A percentile compares a stretch with the other conserved stretches of the same genome.
Conservation (phyloP, 2,113 vertebrate species). For the Pygoscelis antarcticus region DNA sequence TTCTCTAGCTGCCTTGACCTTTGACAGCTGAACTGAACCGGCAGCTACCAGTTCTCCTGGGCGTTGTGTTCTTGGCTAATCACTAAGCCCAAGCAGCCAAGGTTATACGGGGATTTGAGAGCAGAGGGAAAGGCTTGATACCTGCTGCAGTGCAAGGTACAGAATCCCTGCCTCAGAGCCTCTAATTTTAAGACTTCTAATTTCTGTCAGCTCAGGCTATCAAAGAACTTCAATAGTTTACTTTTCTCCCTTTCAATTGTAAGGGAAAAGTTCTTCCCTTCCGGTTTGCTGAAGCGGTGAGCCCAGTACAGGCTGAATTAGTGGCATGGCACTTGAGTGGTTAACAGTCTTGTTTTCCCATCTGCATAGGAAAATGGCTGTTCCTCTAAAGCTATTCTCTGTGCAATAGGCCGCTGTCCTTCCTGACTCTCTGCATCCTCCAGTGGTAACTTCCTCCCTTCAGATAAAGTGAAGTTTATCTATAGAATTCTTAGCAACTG, state of each 20-base stretch:
- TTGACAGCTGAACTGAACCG: accelerated
- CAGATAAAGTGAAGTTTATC: slow-evolving; percentile 33
- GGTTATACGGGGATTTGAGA: neutral
- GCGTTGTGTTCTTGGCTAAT: neutral
- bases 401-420: neutral
- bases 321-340: accelerated
- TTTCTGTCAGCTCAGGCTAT: neutral
- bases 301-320: neutral
- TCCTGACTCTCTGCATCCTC: slow-evolving; percentile 34
- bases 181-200: neutral
- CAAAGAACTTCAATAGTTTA: neutral
- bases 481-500: neutral
- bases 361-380: neutral
- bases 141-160: neutral
- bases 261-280: neutral
- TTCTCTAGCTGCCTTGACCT: neutral
- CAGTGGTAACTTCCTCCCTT: neutral
- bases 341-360: neutral
- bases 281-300: neutral
- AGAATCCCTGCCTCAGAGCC: neutral
- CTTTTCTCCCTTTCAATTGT: neutral
- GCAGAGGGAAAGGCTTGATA: neutral
- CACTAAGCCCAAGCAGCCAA: neutral
- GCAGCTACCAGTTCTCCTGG: neutral
- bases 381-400: neutral